These are phyloP conservation scores for Thalpophila matura DNA, from an alignment of 2,888 invertebrate genomes.

Conservation along the genomic window DNA sequence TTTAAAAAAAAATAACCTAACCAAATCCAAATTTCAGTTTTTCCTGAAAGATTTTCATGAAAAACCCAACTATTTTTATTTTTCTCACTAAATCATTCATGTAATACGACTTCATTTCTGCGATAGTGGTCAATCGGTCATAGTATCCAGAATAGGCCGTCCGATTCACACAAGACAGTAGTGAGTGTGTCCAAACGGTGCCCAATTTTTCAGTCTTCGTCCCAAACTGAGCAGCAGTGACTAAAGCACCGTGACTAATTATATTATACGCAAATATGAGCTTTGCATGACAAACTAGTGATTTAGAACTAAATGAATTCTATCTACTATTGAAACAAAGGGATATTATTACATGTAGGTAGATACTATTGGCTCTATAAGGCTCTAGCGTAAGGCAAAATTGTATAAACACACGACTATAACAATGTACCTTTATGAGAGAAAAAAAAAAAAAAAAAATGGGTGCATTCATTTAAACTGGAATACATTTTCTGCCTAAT, in stretches of 20 bases:
- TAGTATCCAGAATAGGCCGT: conserved; percentile 55
- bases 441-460: too few species aligned
- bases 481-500: too few species aligned
- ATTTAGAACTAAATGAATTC: conserved; percentile 20
- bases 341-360: too few species aligned
- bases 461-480: too few species aligned
- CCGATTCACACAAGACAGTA: conserved; percentile 36
- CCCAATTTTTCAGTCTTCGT: conserved; percentile 56
- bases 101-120: neutral
- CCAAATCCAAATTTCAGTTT: too few species aligned
- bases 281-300: conserved; percentile 37
- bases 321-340: conserved; percentile 30
- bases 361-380: too few species aligned
- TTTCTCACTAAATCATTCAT: neutral
- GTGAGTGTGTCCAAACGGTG: conserved; percentile 45
- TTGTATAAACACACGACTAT: too few species aligned
- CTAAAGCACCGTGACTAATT: conserved; percentile 59
- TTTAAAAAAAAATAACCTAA: too few species aligned
- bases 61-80: neutral
- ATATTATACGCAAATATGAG: conserved; percentile 37
- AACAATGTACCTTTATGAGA: too few species aligned
- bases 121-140: neutral
- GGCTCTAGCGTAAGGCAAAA: too few species aligned
- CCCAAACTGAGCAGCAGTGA: conserved; percentile 36
- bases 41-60: neutral